Conservation (phyloP, 2,113 vertebrate genomes). For the Actinemys pallida region DNA sequence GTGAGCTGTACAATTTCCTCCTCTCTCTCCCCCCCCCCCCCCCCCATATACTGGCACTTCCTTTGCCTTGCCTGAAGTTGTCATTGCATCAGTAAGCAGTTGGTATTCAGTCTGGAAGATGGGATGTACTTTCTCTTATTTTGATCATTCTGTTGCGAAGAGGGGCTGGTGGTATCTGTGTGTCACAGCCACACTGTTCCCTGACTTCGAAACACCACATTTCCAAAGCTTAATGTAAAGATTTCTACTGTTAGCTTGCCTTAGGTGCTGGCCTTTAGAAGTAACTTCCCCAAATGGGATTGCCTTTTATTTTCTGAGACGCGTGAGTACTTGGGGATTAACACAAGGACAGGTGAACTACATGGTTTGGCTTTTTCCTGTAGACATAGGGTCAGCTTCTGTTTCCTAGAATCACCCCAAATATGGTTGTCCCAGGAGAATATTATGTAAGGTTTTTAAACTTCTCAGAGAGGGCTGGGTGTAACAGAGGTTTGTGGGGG, state of each 20-base stretch:
- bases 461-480: constrained; percentile 59
- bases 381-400: constrained; percentile 73
- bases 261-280: constrained; percentile 59
- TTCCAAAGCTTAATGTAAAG: constrained; percentile 37
- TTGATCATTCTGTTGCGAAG: background rate
- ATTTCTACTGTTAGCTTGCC: constrained; percentile 39
- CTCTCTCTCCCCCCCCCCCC: no score
- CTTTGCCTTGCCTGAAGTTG: constrained; percentile 55
- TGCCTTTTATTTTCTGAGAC: constrained; percentile 67
- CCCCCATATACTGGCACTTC: constrained; percentile 51
- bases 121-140: background rate
- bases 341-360: constrained; percentile 38
- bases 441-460: constrained; percentile 54
- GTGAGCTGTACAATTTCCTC: background rate
- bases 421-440: background rate
- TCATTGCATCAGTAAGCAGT: constrained; percentile 23
- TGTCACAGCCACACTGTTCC: background rate
- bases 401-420: constrained; percentile 49
- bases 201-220: background rate
- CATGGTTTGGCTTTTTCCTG: background rate
- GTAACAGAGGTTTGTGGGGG: constrained; percentile 25
- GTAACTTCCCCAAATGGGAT: constrained; percentile 50
- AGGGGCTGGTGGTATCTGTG: background rate
- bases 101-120: constrained; percentile 13
- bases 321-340: constrained; percentile 13